Evolutionary conservation across 2,888 invertebrate species (phyloP), one percentile per base, ranked within the genome.

Genomic region (Nymphalis c-album): DNA sequence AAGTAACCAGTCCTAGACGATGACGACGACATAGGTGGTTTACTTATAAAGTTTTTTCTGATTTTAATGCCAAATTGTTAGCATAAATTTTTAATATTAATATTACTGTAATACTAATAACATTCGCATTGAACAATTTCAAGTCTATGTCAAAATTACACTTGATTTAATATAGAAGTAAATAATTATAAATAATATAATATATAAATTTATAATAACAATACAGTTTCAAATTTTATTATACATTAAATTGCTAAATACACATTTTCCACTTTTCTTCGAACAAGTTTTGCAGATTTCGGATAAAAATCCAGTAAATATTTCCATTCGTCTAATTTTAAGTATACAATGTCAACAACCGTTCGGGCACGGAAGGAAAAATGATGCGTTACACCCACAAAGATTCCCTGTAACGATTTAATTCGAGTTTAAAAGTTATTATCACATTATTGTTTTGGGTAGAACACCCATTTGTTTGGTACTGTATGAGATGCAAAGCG

Each of bases 281-380:
- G 83, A 1, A 92, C 86, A 26, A 89, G 76, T 80, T 83, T 89
- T 0, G 91, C 90, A 0, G 91, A 86, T 71, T 84, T 83, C 0
- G 91, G 91, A 68, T 91, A 92, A 68, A 92, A 89, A 73, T 91
- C 91, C 0, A 92, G 75, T 53, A 92, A 77, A 77, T 93, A 90
- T 67, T 93, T 91, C 93, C 93, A 93, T 74, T 92, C 85, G 13
- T 90, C 90, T 31, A 93, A 79, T 68, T 88, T 87, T 67, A 94
- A 79, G 71, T 89, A 88, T 0, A 93, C 90, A 16, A 93, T 86
- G 72, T 94, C 93, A 13, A 92, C 93, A 0, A 89, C 89, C 1
- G 93, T 93, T 46, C 90, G 82, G 0, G 93, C 93, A 71, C 93
- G 81, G 71, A 93, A 94, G 1, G 93, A 93, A 74, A 93, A 93